Base-by-base conservation (phyloP, 2,888 invertebrate species). In the Epinotia ramella region DNA sequence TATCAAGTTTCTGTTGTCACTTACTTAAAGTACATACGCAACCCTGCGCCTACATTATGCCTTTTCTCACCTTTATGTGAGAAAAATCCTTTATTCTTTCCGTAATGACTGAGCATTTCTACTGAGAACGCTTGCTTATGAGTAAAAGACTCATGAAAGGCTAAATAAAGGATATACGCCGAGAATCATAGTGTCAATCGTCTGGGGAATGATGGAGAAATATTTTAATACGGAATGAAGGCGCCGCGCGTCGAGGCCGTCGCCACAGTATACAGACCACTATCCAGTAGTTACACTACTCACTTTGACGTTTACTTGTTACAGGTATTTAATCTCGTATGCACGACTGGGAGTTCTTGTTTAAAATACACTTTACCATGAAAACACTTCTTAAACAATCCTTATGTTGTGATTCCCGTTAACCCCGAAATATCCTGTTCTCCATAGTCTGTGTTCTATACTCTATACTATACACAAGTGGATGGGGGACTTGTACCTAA, bases 141-240 rank as follows among this genome's bases (percentile, higher is more conserved):
- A 56, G 67, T 40, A 77, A 73, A 56, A 67, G 72, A 69, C 78
- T 77, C 77, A 78, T 79, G 78, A 80, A 80, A 80, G 73, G 78
- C 78, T 77, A 78, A 79, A 74, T 76, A 76, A 76, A 77, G 79
- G 68, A 76, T 77, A 78, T 77, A 78, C 77, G 73, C 60, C 68
- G 78, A 72, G 77, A 79, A 77, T 80, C 78, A 77, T 78, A 81
- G 79, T 82, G 76, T 81, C 79, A 77, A 81, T 81, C 79, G 80
- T 79, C 79, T 79, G 71, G 79, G 81, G 84, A 83, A 79, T 63
- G 75, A 68, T 78, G 81, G 79, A 68, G 79, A 81, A 83, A 82
- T 84, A 88, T 88, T 86, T 86, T 85, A 86, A 87, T 87, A 87
- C 79, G 79, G 82, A 85, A 87, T 86, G 83, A 85, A 86, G 83